Conservation (phyloP, 2,113 vertebrate species). For the Himantopus leucocephalus region DNA sequence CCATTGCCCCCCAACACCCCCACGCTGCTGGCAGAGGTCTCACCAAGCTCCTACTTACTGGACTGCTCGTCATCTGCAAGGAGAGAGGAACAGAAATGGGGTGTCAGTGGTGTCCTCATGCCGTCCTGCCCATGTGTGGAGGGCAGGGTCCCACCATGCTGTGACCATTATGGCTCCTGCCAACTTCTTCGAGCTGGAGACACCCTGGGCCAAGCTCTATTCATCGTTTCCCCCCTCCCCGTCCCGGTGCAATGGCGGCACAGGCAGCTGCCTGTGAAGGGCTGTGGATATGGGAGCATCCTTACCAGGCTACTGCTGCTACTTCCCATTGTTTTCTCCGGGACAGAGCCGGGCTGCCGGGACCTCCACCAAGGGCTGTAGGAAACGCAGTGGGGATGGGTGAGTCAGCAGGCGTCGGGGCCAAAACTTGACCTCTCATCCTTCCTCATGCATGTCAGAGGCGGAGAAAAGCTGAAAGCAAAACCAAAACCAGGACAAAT, state of each 20-base stretch:
- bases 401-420: rapidly evolving
- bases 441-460: background rate
- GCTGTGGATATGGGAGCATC: too few species aligned
- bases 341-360: background rate
- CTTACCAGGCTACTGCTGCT: background rate
- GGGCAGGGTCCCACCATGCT: background rate
- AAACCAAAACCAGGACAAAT: background rate
- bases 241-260: rapidly evolving
- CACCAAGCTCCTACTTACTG: background rate
- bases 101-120: rapidly evolving
- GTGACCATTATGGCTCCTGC: background rate
- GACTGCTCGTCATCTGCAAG: rapidly evolving
- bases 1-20: rapidly evolving
- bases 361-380: background rate
- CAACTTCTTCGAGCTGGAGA: background rate
- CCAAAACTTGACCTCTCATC: background rate
- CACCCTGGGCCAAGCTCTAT: rapidly evolving
- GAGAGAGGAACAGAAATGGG: background rate
- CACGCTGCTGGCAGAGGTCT: rapidly evolving
- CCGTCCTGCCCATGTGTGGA: rapidly evolving
- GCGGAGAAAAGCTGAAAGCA: background rate
- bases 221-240: background rate
- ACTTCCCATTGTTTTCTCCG: too few species aligned
- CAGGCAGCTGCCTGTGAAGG: background rate
- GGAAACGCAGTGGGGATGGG: background rate